Evolutionary conservation across 2,113 vertebrate species (phyloP).

Genomic region (Leptocoma aspasia): DNA sequence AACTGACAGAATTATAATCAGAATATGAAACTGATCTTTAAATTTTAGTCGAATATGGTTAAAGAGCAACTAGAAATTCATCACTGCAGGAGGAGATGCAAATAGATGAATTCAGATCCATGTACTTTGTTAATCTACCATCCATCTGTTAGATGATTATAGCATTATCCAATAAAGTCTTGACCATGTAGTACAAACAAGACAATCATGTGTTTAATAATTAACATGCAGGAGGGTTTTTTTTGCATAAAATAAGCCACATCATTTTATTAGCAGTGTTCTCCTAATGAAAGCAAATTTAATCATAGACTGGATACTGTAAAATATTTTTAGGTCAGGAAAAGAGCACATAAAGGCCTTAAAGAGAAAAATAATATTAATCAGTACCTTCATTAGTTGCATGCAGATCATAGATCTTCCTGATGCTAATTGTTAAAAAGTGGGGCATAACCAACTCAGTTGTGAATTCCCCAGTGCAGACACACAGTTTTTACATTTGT

Average conservation of each 20-base stretch:
- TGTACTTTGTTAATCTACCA: background rate
- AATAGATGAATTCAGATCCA: background rate
- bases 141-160: background rate
- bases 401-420: background rate
- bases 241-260: background rate
- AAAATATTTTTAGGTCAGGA: background rate
- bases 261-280: background rate
- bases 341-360: background rate
- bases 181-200: background rate
- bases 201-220: background rate
- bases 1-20: background rate
- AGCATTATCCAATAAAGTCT: background rate
- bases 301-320: background rate
- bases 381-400: background rate
- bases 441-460: background rate
- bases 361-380: background rate
- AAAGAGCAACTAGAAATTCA: background rate
- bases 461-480: background rate
- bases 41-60: background rate
- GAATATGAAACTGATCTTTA: background rate
- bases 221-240: accelerated
- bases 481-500: background rate
- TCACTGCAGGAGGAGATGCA: background rate
- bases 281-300: background rate
- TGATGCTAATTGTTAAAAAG: background rate